phyloP scores from a whole-genome alignment of 2,888 invertebrate species.

The Archips crataeganus region DNA sequence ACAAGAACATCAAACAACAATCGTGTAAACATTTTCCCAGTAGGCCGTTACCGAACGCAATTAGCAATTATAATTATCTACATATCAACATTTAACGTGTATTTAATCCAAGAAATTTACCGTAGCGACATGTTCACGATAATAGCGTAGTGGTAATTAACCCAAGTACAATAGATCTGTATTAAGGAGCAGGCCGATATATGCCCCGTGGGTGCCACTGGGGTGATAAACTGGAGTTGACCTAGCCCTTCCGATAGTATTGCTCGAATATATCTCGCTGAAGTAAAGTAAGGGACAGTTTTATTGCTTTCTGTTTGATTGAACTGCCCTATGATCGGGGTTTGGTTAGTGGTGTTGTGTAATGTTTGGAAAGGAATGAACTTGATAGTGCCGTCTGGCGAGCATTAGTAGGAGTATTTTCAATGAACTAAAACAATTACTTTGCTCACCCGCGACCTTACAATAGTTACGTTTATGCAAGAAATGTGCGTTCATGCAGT shows the following conservation, averaged over 20 bases:
- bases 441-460: no score
- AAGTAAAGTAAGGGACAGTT: conserved; percentile 40
- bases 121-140: conserved; percentile 38
- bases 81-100: conserved; percentile 32
- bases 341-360: conserved; percentile 20
- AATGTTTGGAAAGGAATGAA: conserved; percentile 9
- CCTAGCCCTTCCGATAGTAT: conserved; percentile 40
- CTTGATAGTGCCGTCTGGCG: neutral
- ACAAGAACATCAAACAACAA: conserved; percentile 1
- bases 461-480: no score
- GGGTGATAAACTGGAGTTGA: conserved; percentile 41
- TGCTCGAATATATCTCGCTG: conserved; percentile 40
- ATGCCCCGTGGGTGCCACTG: conserved; percentile 28
- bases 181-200: conserved; percentile 34
- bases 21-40: neutral
- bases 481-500: no score
- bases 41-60: conserved; percentile 13
- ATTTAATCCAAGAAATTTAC: conserved; percentile 33
- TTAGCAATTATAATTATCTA: conserved; percentile 32
- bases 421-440: no score
- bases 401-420: neutral
- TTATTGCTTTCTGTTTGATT: conserved; percentile 40
- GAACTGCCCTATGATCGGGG: conserved; percentile 37
- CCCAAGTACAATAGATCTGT: conserved; percentile 41
- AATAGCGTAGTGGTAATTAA: conserved; percentile 39